Conservation (phyloP, 2,797 vertebrate genomes). For the Cercopithecus hamlyni region DNA sequence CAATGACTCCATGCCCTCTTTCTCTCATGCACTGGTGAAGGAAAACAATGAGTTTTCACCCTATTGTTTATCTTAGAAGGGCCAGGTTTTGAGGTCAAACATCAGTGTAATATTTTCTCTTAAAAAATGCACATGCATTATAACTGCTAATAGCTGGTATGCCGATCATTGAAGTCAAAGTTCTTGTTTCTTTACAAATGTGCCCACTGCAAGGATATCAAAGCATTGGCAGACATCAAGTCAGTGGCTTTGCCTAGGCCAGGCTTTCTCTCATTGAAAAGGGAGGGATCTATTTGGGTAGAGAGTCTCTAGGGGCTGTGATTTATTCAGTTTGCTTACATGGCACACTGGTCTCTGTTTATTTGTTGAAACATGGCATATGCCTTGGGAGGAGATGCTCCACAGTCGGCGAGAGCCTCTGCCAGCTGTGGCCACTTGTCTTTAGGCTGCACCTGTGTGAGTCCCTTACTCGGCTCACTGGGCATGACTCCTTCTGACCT, state of each 20-base stretch:
- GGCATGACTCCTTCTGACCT: fast-evolving
- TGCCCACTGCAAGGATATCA: too few species aligned
- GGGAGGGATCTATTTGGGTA: background rate
- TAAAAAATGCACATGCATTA: fast-evolving
- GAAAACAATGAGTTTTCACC: background rate
- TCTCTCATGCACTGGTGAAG: background rate
- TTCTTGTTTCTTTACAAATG: background rate
- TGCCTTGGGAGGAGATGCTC: fast-evolving
- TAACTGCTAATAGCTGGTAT: fast-evolving
- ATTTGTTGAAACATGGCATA: background rate
- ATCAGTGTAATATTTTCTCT: background rate
- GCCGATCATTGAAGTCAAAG: fast-evolving
- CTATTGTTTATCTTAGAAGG: background rate
- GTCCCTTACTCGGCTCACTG: fast-evolving
- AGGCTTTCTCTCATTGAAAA: background rate
- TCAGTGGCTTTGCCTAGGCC: background rate
- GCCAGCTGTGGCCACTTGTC: background rate
- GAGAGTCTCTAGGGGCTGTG: background rate
- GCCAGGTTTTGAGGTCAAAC: background rate
- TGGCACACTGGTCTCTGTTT: background rate
- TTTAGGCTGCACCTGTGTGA: background rate
- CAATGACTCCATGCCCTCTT: background rate
- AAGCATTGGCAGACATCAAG: fast-evolving
- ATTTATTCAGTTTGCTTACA: background rate
- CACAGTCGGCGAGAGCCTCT: fast-evolving